A percentile compares a stretch with the other conserved stretches of the same genome.
Evolutionary conservation across 2,113 vertebrate species (phyloP).

Genomic region (Felis chaus): DNA sequence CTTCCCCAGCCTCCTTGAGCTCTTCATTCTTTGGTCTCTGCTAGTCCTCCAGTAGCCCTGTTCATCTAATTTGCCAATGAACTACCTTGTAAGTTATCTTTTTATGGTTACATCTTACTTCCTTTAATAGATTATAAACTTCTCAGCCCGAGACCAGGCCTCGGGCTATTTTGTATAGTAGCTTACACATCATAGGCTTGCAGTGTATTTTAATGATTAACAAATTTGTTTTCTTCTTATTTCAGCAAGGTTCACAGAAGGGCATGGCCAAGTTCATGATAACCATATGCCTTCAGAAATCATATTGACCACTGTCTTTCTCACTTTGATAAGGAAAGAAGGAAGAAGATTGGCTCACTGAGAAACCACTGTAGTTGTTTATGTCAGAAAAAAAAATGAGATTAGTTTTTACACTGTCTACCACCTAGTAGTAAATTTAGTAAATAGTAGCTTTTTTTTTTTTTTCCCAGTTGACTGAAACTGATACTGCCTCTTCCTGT

Average conservation of each 20-base stretch:
- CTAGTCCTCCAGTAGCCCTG: background rate
- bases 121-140: slow-evolving; percentile 5
- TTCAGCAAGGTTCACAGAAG: background rate
- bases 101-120: background rate
- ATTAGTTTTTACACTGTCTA: background rate
- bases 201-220: background rate
- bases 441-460: background rate
- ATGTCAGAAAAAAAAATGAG: background rate
- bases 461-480: background rate
- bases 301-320: background rate
- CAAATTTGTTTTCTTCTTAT: background rate
- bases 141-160: background rate
- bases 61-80: background rate
- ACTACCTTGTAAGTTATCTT: background rate
- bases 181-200: background rate
- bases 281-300: background rate
- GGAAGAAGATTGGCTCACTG: background rate
- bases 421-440: background rate
- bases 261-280: background rate
- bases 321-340: background rate
- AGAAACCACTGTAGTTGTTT: background rate
- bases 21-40: background rate
- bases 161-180: background rate
- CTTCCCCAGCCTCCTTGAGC: background rate
- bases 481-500: background rate